Base-by-base conservation (phyloP, 1,140 invertebrate species). In the Drosophila carrolli region DNA sequence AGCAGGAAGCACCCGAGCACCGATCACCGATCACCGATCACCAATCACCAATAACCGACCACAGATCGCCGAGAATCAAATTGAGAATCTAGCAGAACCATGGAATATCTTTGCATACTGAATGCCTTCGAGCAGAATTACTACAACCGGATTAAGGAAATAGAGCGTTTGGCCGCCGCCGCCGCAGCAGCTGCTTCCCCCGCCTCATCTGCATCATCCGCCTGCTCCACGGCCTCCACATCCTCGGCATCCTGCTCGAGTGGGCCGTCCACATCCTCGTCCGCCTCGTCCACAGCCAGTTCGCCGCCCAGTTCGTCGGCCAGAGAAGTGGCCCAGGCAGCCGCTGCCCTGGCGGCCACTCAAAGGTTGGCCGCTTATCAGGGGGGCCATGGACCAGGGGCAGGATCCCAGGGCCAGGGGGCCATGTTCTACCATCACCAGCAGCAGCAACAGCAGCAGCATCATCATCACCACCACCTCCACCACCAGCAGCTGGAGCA, bases 51-150 rank as follows among this genome's bases (percentile, higher is more conserved):
- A 23, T 23, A 23, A 23, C 23, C 23, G 19, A 19, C 19, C 19
- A 19, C 19, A 0, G 19, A 19, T 19, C 19, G 19, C 19, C 1
- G 23, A 23, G 23, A 23, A 23, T 23, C 46, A 11, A 48, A 48
- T 27, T 29, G 46, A 23, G 19, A 5, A 51, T 51, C 29, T 13
- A 23, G 16, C 4, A 11, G 11, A 23, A 23, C 68, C 55, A 91
- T 92, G 84, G 91, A 91, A 51, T 91, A 89, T 61, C 63, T 91
- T 35, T 73, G 75, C 61, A 78, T 85, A 55, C 67, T 81, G 23
- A 89, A 86, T 58, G 84, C 83, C 38, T 91, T 91, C 29, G 88
- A 89, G 75, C 75, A 91, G 47, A 81, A 74, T 23, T 91, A 81
- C 61, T 82, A 82, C 47, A 85, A 79, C 56, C 81, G 71, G 38